phyloP scores from a whole-genome alignment of 2,888 invertebrate species.

The Diarsia mendica region DNA sequence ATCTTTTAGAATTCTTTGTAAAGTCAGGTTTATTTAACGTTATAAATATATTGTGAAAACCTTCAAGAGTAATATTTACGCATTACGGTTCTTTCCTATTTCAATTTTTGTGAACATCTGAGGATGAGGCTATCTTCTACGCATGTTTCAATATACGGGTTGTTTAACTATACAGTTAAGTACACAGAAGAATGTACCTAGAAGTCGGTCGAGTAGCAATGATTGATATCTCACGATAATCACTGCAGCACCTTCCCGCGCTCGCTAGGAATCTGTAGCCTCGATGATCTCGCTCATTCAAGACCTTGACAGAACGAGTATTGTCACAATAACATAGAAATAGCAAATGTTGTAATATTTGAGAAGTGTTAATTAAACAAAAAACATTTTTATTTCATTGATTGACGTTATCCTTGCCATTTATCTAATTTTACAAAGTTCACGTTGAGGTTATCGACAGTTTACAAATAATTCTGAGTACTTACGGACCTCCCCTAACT shows the following conservation, averaged over 20 bases:
- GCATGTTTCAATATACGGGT: background rate
- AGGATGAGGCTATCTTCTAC: background rate
- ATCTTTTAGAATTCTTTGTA: constrained; percentile 16
- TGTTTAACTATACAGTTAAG: constrained; percentile 12
- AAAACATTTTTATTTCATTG: constrained; percentile 37
- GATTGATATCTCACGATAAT: constrained; percentile 56
- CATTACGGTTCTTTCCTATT: background rate
- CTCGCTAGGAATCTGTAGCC: constrained; percentile 51
- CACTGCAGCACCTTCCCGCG: constrained; percentile 29
- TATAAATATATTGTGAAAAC: background rate
- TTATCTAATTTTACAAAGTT: constrained; percentile 54
- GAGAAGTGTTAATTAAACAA: constrained; percentile 42
- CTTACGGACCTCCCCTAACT: constrained; percentile 10
- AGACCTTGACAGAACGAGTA: constrained; percentile 46
- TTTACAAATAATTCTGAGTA: constrained; percentile 12
- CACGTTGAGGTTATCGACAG: constrained; percentile 39
- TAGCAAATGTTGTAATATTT: constrained; percentile 21
- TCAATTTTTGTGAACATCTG: background rate
- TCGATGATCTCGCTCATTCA: constrained; percentile 51
- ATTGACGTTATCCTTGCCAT: constrained; percentile 53
- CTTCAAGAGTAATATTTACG: background rate
- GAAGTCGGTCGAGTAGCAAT: constrained; percentile 33
- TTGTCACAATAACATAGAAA: constrained; percentile 42
- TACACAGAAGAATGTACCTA: constrained; percentile 30
- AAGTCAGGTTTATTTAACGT: background rate